Percentiles rank a stretch among this genome's conserved stretches.
Evolutionary conservation across 2,113 vertebrate genomes (phyloP).

Genomic region (Nycticebus coucang): DNA sequence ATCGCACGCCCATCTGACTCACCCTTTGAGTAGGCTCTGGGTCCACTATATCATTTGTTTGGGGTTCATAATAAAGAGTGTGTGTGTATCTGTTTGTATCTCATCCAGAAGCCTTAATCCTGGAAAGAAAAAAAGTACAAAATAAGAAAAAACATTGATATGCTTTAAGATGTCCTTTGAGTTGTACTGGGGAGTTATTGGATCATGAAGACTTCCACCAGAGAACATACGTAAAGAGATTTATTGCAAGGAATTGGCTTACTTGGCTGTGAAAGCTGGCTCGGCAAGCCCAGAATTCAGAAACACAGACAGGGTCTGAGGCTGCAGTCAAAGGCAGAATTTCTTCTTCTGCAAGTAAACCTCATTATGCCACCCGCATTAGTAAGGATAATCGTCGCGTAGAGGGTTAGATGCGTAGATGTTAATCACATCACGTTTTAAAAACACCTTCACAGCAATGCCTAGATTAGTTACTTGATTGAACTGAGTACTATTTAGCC

Average conservation of each 20-base stretch:
- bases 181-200: not conserved
- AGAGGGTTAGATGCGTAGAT: not conserved
- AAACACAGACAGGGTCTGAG: not conserved
- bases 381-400: not conserved
- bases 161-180: not conserved
- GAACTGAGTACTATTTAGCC: not conserved
- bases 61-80: not conserved
- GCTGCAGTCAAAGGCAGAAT: not conserved
- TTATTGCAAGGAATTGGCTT: not conserved
- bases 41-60: not conserved
- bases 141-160: not conserved
- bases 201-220: not conserved
- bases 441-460: conserved; percentile 10
- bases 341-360: not conserved
- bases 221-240: not conserved
- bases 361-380: not conserved
- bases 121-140: not conserved
- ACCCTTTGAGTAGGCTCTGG: conserved; percentile 34
- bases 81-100: not conserved
- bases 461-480: not conserved
- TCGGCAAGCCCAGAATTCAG: not conserved
- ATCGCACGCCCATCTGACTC: not conserved
- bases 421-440: not conserved
- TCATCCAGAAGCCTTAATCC: not conserved
- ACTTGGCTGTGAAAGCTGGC: not conserved